These are phyloP conservation scores for Petrophora chlorosata DNA, from an alignment of 2,888 invertebrate species.

Conservation along the genomic window DNA sequence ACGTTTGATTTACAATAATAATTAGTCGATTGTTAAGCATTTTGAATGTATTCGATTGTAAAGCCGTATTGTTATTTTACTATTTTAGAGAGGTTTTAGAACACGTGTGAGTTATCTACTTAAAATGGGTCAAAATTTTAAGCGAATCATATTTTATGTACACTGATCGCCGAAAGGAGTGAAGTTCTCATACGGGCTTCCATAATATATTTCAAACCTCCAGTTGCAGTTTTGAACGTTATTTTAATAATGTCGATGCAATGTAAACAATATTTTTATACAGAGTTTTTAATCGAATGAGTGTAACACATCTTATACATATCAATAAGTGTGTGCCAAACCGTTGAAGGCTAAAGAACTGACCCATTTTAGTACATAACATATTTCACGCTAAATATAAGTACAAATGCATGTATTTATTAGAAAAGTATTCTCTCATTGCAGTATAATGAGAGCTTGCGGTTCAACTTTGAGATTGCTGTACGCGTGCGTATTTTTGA, in stretches of 20 bases:
- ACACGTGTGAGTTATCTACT: conserved; percentile 42
- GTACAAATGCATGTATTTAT: conserved; percentile 38
- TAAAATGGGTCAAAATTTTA: conserved; percentile 59
- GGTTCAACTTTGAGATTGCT: conserved; percentile 13
- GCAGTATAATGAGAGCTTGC: conserved; percentile 23
- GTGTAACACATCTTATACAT: conserved; percentile 53
- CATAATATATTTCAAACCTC: conserved; percentile 23
- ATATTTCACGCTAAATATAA: conserved; percentile 30
- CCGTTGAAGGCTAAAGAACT: conserved; percentile 46
- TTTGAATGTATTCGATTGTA: conserved; percentile 55
- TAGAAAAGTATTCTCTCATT: conserved; percentile 28
- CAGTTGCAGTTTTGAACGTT: conserved; percentile 24
- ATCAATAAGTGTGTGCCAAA: conserved; percentile 74
- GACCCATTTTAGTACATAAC: conserved; percentile 58
- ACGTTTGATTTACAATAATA: conserved; percentile 56
- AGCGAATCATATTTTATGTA: conserved; percentile 24
- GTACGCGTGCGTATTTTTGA: conserved; percentile 14
- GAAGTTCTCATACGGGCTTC: conserved; percentile 33
- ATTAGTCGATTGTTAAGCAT: conserved; percentile 59
- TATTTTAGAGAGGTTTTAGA: conserved; percentile 49
- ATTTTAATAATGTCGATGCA: conserved; percentile 19
- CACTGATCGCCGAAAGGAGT: conserved; percentile 45
- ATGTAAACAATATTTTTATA: conserved; percentile 52
- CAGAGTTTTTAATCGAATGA: conserved; percentile 39
- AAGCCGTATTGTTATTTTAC: conserved; percentile 50